Base-by-base conservation (phyloP, 1,140 invertebrate genomes). In the Bacillus rossius region DNA sequence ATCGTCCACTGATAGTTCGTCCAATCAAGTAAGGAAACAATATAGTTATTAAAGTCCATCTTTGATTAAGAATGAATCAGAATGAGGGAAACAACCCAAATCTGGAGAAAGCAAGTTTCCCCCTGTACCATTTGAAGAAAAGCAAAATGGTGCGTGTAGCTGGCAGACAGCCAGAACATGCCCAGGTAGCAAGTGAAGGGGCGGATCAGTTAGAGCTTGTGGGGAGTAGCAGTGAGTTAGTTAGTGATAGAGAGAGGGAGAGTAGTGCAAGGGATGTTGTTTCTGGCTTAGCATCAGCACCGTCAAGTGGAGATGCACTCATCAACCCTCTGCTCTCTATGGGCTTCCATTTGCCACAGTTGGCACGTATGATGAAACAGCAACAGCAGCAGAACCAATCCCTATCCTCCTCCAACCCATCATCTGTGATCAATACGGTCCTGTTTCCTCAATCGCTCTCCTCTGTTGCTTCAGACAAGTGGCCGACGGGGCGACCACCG, bases 51-150 rank as follows among this genome's bases (percentile, higher is more conserved):
- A 19, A 29, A 50, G 13, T 29, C 26, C 25, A 34, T 17, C 26
- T 17, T 29, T 50, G 52, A n/a, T 16, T 54, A 48, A 57, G 47
- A 49, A 57, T 57, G 55, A 57, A 23, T 57, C 16, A 57, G 8
- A 43, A 57, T 57, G 47, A 57, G 23, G 47, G 23, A 14, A 29
- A 40, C 25, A 38, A 25, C 38, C 25, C 25, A 48, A 20, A 29
- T 49, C 38, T 57, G 43, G 47, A 57, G 20, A 48, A 45, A 34
- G 49, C 55, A 26, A 57, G 40, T 17, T 57, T 49, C 14, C 43
- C 55, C 34, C 37, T 57, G 19, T 57, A 38, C 38, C 34, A 47
- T 40, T 47, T 45, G n/a, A 57, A 57, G 47, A 57, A 57, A 16
- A 57, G 23, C 38, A 57, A 57, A 57, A 20, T 43, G n/a, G 47